Evolutionary conservation across 1,140 invertebrate species (phyloP).

Genomic region (Drosophila subobscura): DNA sequence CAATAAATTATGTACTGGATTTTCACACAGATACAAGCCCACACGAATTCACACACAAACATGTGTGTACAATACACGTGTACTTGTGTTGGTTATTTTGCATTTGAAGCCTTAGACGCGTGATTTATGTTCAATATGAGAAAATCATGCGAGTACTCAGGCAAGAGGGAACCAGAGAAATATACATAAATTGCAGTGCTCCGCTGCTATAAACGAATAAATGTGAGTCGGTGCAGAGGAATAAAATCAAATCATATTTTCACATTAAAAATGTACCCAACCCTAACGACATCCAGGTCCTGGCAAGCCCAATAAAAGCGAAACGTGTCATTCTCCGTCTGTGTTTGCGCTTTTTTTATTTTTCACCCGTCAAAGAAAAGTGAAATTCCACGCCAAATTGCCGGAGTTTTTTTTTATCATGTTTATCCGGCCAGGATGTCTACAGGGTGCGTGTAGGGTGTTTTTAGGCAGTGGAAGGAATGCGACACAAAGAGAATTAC

Average conservation of each 20-base stretch:
- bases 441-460: constrained; percentile 50
- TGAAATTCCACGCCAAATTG: constrained; percentile 71
- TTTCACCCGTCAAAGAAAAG: constrained; percentile 46
- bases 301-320: constrained; percentile 52
- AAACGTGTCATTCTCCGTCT: constrained; percentile 48
- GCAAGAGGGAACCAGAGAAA: constrained; percentile 18
- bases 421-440: constrained; percentile 46
- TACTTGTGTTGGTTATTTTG: constrained; percentile 23
- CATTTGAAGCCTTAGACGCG: constrained; percentile 65
- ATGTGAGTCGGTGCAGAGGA: constrained; percentile 23
- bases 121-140: constrained; percentile 76
- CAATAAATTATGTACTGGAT: constrained; percentile 81
- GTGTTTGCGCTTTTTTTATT: not conserved
- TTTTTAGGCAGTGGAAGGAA: constrained; percentile 68
- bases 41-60: constrained; percentile 27
- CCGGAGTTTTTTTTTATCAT: constrained; percentile 46
- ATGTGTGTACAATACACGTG: constrained; percentile 14
- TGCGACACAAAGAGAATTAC: constrained; percentile 73
- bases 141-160: not conserved
- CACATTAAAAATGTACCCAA: constrained; percentile 56
- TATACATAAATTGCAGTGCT: constrained; percentile 64
- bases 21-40: constrained; percentile 45
- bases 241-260: constrained; percentile 79
- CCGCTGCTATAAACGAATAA: constrained; percentile 54
- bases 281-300: constrained; percentile 49